Evolutionary conservation across 2,888 invertebrate species (phyloP).

Genomic region (Nomada lathburiana): DNA sequence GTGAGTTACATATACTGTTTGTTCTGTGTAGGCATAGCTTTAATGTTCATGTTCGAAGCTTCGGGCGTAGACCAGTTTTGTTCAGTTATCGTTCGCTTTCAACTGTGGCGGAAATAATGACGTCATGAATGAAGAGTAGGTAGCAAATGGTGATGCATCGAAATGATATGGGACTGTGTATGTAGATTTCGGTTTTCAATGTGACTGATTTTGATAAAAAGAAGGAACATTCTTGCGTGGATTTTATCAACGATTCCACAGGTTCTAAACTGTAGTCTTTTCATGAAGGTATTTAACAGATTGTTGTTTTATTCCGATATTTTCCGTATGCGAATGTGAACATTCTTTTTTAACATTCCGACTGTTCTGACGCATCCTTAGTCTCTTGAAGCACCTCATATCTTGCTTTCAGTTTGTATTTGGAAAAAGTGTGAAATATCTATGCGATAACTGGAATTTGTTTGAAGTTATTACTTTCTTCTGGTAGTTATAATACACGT

Average conservation of each 20-base stretch:
- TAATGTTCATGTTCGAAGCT: slow-evolving; percentile 37
- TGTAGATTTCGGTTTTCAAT: slow-evolving; percentile 35
- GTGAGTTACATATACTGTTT: background rate
- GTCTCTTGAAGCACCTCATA: slow-evolving; percentile 6
- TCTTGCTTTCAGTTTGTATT: background rate
- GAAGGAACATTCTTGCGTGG: background rate
- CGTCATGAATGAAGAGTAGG: slow-evolving; percentile 77
- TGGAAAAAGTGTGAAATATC: background rate
- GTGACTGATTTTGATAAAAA: slow-evolving; percentile 29
- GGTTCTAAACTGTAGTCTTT: slow-evolving; percentile 41
- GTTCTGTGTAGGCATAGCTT: slow-evolving; percentile 10
- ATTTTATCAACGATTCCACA: slow-evolving; percentile 38
- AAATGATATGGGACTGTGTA: slow-evolving; percentile 51
- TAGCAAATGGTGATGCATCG: slow-evolving; percentile 69
- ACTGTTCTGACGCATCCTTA: slow-evolving; percentile 14
- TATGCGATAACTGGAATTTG: background rate
- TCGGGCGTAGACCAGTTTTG: slow-evolving; percentile 70
- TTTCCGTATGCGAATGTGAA: slow-evolving; percentile 19
- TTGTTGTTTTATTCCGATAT: slow-evolving; percentile 15
- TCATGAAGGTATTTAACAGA: slow-evolving; percentile 64
- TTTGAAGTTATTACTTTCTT: background rate
- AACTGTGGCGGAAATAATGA: slow-evolving; percentile 77
- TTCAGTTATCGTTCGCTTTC: slow-evolving; percentile 63
- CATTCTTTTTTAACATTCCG: background rate
- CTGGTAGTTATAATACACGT: background rate